Evolutionary conservation across 2,113 vertebrate species (phyloP), one percentile per base, ranked within the genome.

Genomic region (Arizona elegans): DNA sequence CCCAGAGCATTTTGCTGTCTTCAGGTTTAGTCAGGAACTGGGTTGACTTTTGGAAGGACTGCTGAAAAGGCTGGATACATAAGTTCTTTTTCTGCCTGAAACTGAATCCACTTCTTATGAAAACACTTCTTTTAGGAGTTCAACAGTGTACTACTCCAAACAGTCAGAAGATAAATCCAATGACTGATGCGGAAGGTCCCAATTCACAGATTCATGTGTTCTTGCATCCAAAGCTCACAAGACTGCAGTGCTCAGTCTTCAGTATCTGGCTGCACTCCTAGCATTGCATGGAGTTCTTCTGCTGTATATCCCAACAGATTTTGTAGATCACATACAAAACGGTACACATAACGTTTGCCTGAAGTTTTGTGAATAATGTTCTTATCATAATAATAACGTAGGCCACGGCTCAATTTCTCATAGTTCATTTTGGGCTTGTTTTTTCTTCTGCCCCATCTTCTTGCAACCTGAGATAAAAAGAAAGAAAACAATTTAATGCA

Each of bases 351-450:
- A 90, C 98, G 98, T 47, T 99, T 99, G 0, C 98, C 98, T 0
- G 98, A 97, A 0, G 98, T 99, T 97, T 99, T 99, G 96, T 99
- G 98, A 96, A 99, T 99, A 96, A 99, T 99, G 96, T 99, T 99
- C 96, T 99, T 99, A 97, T 99, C 98, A 0, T 99, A 99, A 58
- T 99, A 99, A 75, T 99, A 99, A 93, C 98, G 98, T 15, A 99
- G 91, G 0, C 98, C 98, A 0, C 98, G 97, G 96, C 98, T 99
- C 87, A 99, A 97, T 96, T 99, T 99, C 96, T 99, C 98, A 3
- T 99, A 99, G 97, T 99, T 99, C 98, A 99, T 99, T 97, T 99
- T 99, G 89, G 98, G 98, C 93, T 99, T 99, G 93, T 99, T 99
- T 94, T 99, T 99, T 94, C 98, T 97, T 89, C 98, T 98, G 0